A percentile compares a stretch with the other conserved stretches of the same genome.
These are phyloP conservation scores for Synodontis membranacea DNA, from an alignment of 2,113 vertebrate genomes.

Conservation along the genomic window DNA sequence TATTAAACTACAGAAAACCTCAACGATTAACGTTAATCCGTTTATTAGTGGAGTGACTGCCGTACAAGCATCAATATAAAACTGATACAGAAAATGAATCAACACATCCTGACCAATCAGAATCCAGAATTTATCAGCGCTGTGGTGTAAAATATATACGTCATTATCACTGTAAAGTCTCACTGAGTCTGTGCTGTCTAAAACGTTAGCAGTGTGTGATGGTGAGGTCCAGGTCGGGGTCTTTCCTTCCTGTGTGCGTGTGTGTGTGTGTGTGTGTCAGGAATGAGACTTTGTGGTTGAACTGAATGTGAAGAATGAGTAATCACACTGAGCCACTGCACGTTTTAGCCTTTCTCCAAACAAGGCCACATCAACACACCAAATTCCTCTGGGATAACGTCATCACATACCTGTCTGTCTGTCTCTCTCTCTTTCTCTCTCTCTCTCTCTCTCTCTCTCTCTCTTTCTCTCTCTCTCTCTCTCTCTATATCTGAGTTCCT, in stretches of 20 bases:
- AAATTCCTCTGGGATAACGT: conserved; percentile 66
- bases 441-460: conserved; percentile 8
- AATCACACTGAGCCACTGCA: conserved; percentile 16
- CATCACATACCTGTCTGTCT: conserved; percentile 41
- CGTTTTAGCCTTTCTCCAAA: conserved; percentile 62
- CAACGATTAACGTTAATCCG: not conserved
- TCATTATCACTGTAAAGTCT: not conserved
- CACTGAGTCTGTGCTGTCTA: not conserved
- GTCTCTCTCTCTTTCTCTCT: conserved; percentile 7
- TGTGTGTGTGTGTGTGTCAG: conserved; percentile 8
- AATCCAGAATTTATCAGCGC: not conserved
- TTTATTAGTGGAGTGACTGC: not conserved
- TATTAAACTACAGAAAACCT: not conserved
- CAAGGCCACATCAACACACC: conserved; percentile 66
- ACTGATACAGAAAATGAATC: not conserved
- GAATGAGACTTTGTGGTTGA: conserved; percentile 25
- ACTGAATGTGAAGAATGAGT: conserved; percentile 29
- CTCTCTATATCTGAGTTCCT: not conserved
- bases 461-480: not conserved
- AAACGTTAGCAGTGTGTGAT: not conserved
- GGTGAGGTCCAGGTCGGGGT: not conserved
- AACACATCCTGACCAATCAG: not conserved
- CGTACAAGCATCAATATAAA: not conserved
- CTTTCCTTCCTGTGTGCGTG: conserved; percentile 7
- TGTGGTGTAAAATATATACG: not conserved